phyloP scores from a whole-genome alignment of 2,888 invertebrate species.

The Rugalucina vietnamica region DNA sequence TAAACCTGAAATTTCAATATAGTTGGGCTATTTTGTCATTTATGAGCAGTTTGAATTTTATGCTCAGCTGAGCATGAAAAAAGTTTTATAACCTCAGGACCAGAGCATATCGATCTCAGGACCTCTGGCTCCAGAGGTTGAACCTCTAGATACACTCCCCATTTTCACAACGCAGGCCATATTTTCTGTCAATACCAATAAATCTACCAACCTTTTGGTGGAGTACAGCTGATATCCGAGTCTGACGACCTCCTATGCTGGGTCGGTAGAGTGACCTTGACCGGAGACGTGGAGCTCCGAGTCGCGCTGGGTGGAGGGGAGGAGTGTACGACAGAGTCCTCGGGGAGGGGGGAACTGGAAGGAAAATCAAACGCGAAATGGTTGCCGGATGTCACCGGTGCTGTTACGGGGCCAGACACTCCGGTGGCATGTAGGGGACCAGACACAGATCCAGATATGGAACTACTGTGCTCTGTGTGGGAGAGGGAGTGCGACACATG shows the following conservation, averaged over 20 bases:
- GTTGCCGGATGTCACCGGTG: constrained; percentile 67
- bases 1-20: too few relatives aligned
- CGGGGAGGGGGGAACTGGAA: constrained; percentile 82
- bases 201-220: constrained; percentile 94
- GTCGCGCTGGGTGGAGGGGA: constrained; percentile 74
- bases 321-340: constrained; percentile 75
- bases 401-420: constrained; percentile 57
- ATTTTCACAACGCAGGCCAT: too few relatives aligned
- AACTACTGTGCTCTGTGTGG: constrained; percentile 22
- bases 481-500: constrained; percentile 26
- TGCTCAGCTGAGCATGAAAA: too few relatives aligned
- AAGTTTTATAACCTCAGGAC: too few relatives aligned
- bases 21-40: too few relatives aligned
- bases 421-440: constrained; percentile 25
- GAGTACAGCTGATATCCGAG: constrained; percentile 96
- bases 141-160: too few relatives aligned
- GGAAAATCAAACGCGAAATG: constrained; percentile 76
- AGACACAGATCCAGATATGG: constrained; percentile 63
- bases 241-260: constrained; percentile 92
- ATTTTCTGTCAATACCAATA: too few relatives aligned
- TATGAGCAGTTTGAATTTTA: too few relatives aligned
- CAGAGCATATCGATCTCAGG: too few relatives aligned
- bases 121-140: too few relatives aligned
- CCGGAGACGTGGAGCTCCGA: constrained; percentile 83
- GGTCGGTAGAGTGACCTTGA: constrained; percentile 87